Evolutionary conservation across 2,888 invertebrate genomes (phyloP).

Genomic region (Athalia cordata): DNA sequence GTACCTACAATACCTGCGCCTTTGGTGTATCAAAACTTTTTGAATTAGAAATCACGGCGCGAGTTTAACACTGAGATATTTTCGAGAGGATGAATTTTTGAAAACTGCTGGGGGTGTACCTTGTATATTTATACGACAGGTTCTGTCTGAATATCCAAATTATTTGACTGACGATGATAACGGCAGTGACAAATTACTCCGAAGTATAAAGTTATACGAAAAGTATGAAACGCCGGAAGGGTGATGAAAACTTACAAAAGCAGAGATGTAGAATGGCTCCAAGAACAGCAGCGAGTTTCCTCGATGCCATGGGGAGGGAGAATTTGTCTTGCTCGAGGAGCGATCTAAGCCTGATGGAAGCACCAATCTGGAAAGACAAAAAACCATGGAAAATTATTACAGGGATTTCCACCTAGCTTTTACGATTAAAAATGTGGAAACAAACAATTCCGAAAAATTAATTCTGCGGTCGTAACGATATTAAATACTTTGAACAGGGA

Average conservation of each 20-base stretch:
- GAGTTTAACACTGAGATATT: too few species aligned
- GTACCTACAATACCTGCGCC: not conserved
- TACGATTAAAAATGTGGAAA: too few species aligned
- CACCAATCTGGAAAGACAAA: slow-evolving; percentile 60
- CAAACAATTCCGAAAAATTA: too few species aligned
- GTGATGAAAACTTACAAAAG: slow-evolving; percentile 64
- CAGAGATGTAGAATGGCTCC: slow-evolving; percentile 67
- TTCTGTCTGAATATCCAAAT: too few species aligned
- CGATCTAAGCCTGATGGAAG: slow-evolving; percentile 46
- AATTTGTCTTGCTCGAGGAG: slow-evolving; percentile 36
- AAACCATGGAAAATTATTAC: slow-evolving; percentile 43
- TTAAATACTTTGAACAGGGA: not conserved
- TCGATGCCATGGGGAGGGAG: slow-evolving; percentile 68
- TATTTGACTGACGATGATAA: too few species aligned
- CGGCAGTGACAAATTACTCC: not conserved
- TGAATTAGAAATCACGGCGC: not conserved
- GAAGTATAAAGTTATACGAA: not conserved
- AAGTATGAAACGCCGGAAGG: slow-evolving; percentile 7
- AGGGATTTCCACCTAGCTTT: not conserved
- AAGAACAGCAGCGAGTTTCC: slow-evolving; percentile 67
- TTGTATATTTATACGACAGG: too few species aligned
- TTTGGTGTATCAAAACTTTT: not conserved
- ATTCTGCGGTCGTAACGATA: too few species aligned
- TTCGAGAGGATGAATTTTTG: too few species aligned
- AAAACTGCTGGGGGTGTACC: too few species aligned